Evolutionary conservation across 2,888 invertebrate species (phyloP), one percentile per base, ranked within the genome.

Genomic region (Tholera decimalis): DNA sequence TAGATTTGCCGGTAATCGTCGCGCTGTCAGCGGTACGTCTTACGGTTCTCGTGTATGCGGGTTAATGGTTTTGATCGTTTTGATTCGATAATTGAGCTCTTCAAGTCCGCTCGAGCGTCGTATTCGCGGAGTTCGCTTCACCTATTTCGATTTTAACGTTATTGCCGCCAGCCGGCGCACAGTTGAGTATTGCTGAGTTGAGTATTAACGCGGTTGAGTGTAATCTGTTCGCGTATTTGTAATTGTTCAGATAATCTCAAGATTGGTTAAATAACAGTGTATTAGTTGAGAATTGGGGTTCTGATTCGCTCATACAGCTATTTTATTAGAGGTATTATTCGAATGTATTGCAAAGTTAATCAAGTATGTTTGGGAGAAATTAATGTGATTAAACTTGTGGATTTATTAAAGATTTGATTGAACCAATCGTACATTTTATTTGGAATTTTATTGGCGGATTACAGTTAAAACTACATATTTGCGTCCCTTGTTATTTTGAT

Each of bases 81-180:
- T 76, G 68, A 82, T 80, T 79, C 80, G 68, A 79, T 83, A 82
- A 83, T 83, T 79, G 83, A 73, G 65, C 63, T 61, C 75, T 70
- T 82, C 70, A 66, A 59, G 49, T 49, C 26, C 46, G 66, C 66
- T 73, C 46, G 33, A 58, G 75, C 66, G 46, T 33, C 57, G 65
- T 54, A 59, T 69, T 51, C 63, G 64, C 61, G 67, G 62, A 35
- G 59, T 47, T 57, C 44, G 70, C 54, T 56, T 71, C 65, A 73
- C 57, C 62, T 70, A 67, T 65, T 70, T 60, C 54, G 62, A 69
- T 67, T 67, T 72, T 73, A 73, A 73, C 57, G 49, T 73, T 72
- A 66, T 77, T 77, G 61, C 72, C 57, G 44, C 15, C 15, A n/a
- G 41, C 15, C 50, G 22, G 18, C 50, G 58, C 35, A 53, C 37